These are phyloP conservation scores for Cheilinus undulatus DNA, from an alignment of 2,113 vertebrate species.

Conservation along the genomic window DNA sequence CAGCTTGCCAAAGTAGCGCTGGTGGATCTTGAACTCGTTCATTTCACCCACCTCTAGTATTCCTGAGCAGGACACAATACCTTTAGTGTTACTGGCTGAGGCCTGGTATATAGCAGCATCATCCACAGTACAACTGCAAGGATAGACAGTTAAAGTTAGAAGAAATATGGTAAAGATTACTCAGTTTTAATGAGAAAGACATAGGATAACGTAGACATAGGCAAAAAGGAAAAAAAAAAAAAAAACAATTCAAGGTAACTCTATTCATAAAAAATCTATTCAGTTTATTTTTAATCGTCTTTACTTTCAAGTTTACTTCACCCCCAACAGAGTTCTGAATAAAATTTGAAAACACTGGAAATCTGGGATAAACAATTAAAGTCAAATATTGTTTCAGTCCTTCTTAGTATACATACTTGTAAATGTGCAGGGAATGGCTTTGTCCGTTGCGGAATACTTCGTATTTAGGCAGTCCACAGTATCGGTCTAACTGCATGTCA, in stretches of 20 bases:
- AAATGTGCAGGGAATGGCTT: conserved; percentile 92
- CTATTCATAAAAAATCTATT: no score
- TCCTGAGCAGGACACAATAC: conserved; percentile 96
- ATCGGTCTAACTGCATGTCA: conserved; percentile 94
- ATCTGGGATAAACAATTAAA: not conserved
- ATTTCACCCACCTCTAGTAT: conserved; percentile 97
- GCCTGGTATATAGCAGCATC: conserved; percentile 98
- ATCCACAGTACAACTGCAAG: conserved; percentile 90
- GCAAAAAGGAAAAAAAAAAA: no score
- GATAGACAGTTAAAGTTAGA: not conserved
- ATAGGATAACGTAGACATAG: no score
- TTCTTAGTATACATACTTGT: conserved; percentile 86
- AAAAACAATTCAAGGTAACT: no score
- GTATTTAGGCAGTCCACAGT: conserved; percentile 97
- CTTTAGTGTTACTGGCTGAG: conserved; percentile 94
- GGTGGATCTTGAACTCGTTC: conserved; percentile 97
- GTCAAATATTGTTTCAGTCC: not conserved
- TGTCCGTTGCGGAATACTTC: conserved; percentile 93
- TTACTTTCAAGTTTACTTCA: no score
- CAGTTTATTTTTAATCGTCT: no score
- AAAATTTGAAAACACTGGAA: no score
- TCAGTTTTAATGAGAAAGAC: no score
- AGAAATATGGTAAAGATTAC: not conserved
- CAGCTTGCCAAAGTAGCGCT: conserved; percentile 93
- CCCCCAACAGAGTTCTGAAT: no score